Evolutionary conservation across 1,140 invertebrate genomes (phyloP), one percentile per base, ranked within the genome.

Genomic region (Lethocerus indicus): DNA sequence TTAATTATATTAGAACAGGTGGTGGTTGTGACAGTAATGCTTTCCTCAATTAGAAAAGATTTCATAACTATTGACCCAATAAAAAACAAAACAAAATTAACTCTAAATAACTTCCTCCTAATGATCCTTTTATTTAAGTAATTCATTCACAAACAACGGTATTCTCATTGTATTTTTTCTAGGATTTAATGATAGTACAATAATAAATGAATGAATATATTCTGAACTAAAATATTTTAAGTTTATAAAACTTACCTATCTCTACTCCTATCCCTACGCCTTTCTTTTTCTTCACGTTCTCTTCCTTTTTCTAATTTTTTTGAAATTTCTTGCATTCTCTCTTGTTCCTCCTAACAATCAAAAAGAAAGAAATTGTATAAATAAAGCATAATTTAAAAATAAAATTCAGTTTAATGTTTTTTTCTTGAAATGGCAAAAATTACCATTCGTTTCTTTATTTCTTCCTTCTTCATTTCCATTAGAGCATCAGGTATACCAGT

Each of bases 401-500:
- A 44, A 24, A 39, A 47, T 29, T 46, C 16, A 35, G 24, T 35
- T 42, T 24, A 18, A 28, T 45, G 29, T 16, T 49, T 27, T 29
- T 45, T 44, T 49, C n/a, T 3, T 42, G 16, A 25, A 35, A 16
- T 42, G 2, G 9, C 49, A 28, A 47, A 43, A 43, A 54, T 66
- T 69, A 80, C 75, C 74, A 81, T 72, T 63, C 78, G 68, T 60
- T 85, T 88, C 62, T 90, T 87, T 51, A 96, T 88, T 65, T 98
- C 92, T 65, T 94, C 90, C 67, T 95, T 95, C 63, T 97, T 97
- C 63, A 89, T 81, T 62, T 96, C 88, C 41, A 96, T 74, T 58
- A 97, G 83, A 53, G 81, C 77, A 43, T 86, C 82, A 0, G 94
- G 94, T 57, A 98, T 97, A 14, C 95, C 93, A 45, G 79, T 87